Evolutionary conservation across 2,113 vertebrate species (phyloP), one percentile per base, ranked within the genome.

Genomic region (Mirounga angustirostris): DNA sequence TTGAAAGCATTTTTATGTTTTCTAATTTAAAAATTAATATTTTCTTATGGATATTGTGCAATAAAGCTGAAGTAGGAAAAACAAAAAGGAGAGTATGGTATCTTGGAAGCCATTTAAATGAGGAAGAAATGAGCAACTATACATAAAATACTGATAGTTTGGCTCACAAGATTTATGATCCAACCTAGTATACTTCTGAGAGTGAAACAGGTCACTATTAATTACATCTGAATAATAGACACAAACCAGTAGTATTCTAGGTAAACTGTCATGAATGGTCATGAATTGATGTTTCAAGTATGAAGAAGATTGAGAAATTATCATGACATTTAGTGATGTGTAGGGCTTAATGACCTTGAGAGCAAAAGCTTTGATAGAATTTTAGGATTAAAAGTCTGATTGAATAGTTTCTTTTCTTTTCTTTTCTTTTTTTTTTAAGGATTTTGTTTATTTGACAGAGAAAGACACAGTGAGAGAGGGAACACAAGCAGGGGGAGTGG

Each of bases 41-140:
- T 99, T 99, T 99, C 99, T 98, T 98, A 98, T 99, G 99, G 99
- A 99, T 99, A 98, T 97, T 99, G 99, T 99, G 99, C 99, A 99
- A 99, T 99, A 99, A 99, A 98, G 99, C 98, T 99, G 98, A 85
- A 94, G 98, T 99, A 99, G 98, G 96, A 98, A 46, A 46, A 46
- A 46, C 43, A 81, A 22, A 11, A 10, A 87, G 54, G 12, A 69
- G 15, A 58, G 9, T 21, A 1, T 71, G 22, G 10, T 92, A 5
- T 81, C 16, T 54, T 76, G 11, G 40, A 76, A 76, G 54, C 13
- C 46, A 92, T 74, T 86, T 82, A 76, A 76, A 52, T 58, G n/a
- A 87, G 54, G 74, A 95, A 8, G 16, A 87, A 79, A 30, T 78
- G 13, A 67, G 1, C 33, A 91, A 24, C 26, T 71, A 24, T 54